These are phyloP conservation scores for Cyanoderma ruficeps DNA, from an alignment of 2,113 vertebrate genomes.

Conservation along the genomic window DNA sequence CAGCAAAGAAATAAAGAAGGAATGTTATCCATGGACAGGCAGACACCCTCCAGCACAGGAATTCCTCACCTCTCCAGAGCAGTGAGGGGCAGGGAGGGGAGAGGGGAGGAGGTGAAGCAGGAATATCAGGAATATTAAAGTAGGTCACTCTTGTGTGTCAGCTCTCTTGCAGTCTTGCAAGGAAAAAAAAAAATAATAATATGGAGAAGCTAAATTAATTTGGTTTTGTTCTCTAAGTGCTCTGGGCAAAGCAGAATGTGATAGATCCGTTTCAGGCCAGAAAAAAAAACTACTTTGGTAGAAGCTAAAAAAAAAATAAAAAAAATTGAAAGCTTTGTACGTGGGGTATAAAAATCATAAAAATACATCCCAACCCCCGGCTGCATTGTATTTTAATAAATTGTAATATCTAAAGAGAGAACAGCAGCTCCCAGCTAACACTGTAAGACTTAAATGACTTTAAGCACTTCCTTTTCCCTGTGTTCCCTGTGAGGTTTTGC, in stretches of 20 bases:
- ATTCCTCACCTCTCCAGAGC: not conserved
- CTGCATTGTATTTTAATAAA: not conserved
- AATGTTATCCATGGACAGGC: not conserved
- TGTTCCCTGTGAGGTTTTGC: not conserved
- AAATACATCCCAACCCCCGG: not conserved
- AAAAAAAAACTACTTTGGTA: not conserved
- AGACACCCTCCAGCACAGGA: no score
- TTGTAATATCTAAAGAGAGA: not conserved
- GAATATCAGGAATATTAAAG: not conserved
- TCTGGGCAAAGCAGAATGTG: not conserved
- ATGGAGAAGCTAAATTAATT: not conserved
- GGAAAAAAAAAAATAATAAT: not conserved
- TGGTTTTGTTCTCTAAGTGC: constrained; percentile 21
- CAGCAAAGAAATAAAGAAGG: not conserved
- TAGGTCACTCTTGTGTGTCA: not conserved
- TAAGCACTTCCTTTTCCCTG: not conserved
- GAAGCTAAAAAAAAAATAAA: not conserved
- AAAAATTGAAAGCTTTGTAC: not conserved
- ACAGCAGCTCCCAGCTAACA: not conserved
- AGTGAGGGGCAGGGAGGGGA: not conserved
- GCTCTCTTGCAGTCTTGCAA: not conserved
- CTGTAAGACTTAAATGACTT: not conserved
- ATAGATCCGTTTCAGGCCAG: not conserved
- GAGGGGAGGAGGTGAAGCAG: not conserved
- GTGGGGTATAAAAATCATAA: not conserved